Conservation (phyloP, 2,888 invertebrate species). For the Dromius quadrimaculatus region DNA sequence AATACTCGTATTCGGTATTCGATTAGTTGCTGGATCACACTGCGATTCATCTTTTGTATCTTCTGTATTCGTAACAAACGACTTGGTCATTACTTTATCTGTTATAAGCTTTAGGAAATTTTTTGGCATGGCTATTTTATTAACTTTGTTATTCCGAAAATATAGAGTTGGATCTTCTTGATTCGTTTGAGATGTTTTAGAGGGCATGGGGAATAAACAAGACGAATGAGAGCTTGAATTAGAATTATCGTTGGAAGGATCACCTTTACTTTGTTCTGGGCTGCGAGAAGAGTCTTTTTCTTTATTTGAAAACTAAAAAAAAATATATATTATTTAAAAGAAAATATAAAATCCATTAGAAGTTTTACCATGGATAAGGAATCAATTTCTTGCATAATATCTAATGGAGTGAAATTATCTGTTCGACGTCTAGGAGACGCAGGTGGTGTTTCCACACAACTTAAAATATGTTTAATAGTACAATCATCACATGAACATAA, state of each 20-base stretch:
- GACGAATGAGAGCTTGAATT: slow-evolving; percentile 17
- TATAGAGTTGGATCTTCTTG: slow-evolving; percentile 37
- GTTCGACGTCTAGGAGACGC: slow-evolving; percentile 32
- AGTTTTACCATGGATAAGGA: slow-evolving; percentile 37
- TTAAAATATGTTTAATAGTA: slow-evolving; percentile 42
- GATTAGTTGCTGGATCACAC: slow-evolving; percentile 4
- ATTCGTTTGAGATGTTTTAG: slow-evolving; percentile 12
- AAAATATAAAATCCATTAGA: too few relatives aligned
- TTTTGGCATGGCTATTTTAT: slow-evolving; percentile 39
- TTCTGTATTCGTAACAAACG: slow-evolving; percentile 28
- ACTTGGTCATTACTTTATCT: slow-evolving; percentile 45
- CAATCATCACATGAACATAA: slow-evolving; percentile 48
- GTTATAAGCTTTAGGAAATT: slow-evolving; percentile 43
- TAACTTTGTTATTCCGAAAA: slow-evolving; percentile 33
- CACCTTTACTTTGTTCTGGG: slow-evolving; percentile 13
- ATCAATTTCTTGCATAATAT: slow-evolving; percentile 34
- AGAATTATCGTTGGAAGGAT: neutral
- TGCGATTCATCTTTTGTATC: slow-evolving; percentile 32
- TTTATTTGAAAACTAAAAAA: neutral
- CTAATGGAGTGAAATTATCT: slow-evolving; percentile 24
- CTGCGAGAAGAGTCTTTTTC: slow-evolving; percentile 1
- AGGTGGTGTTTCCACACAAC: slow-evolving; percentile 45
- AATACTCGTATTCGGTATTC: slow-evolving; percentile 2
- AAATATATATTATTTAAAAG: too few relatives aligned
- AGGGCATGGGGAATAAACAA: slow-evolving; percentile 13